A percentile compares a stretch with the other conserved stretches of the same genome.
These are phyloP conservation scores for Istiophorus platypterus DNA, from an alignment of 2,113 vertebrate genomes.

Conservation along the genomic window DNA sequence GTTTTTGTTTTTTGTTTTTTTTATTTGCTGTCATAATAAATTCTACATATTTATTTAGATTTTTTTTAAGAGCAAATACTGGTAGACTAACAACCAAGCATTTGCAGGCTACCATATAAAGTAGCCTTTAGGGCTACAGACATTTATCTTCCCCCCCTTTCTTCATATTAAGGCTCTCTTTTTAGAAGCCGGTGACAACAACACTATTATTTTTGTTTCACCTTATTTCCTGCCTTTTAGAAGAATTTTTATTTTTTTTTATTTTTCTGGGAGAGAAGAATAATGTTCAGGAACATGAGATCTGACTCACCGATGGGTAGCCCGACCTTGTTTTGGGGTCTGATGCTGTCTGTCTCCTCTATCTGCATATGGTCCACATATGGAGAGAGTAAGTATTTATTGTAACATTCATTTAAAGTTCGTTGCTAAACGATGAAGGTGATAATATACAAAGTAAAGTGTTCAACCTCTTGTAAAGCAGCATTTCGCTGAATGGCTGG, in stretches of 20 bases:
- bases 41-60: conserved; percentile 25
- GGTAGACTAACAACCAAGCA: conserved; percentile 35
- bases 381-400: conserved; percentile 91
- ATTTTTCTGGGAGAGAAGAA: conserved; percentile 67
- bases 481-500: neutral
- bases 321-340: conserved; percentile 91
- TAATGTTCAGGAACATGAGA: conserved; percentile 87
- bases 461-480: conserved; percentile 6
- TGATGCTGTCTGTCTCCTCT: conserved; percentile 86
- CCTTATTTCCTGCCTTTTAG: neutral
- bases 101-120: conserved; percentile 46
- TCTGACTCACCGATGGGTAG: conserved; percentile 87
- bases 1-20: conserved; percentile 26
- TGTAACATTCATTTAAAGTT: neutral
- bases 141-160: neutral
- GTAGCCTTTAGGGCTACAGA: conserved; percentile 46
- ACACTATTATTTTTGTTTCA: conserved; percentile 13
- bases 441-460: neutral
- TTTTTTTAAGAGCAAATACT: conserved; percentile 19
- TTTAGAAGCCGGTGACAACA: neutral
- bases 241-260: conserved; percentile 4
- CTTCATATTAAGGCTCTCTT: neutral
- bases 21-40: conserved; percentile 9
- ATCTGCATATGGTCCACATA: conserved; percentile 88
- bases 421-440: neutral